Conservation (phyloP, 2,113 vertebrate genomes). For the Halcyon malimbica region DNA sequence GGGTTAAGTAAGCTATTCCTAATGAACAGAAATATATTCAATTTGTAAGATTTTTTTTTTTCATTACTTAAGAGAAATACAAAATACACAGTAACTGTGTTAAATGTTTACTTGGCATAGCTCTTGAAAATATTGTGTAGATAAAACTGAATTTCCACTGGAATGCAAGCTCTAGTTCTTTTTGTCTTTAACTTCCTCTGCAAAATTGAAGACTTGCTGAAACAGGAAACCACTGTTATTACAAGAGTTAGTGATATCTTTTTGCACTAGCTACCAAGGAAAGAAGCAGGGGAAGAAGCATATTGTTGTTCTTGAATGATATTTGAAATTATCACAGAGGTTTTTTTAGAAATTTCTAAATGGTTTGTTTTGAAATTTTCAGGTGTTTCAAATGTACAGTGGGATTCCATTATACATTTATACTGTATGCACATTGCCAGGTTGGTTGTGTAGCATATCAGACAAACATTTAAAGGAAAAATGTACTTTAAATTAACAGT, state of each 20-base stretch:
- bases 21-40: neutral
- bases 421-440: neutral
- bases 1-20: neutral
- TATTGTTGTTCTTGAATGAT: neutral
- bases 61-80: neutral
- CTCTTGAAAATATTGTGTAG: neutral
- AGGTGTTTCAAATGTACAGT: neutral
- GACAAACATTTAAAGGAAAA: conserved; percentile 5
- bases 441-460: neutral
- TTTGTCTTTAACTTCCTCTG: conserved; percentile 65
- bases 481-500: neutral
- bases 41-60: neutral
- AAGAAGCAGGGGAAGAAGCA: neutral
- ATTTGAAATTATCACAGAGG: neutral
- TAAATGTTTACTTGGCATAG: neutral
- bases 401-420: neutral
- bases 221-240: conserved; percentile 62
- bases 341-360: neutral
- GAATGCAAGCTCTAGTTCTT: neutral
- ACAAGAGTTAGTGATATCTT: conserved; percentile 9
- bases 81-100: neutral
- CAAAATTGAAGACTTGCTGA: conserved; percentile 8
- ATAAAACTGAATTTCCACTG: neutral
- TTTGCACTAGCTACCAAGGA: neutral
- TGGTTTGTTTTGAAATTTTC: neutral